Evolutionary conservation across 2,113 vertebrate species (phyloP).

Genomic region (Heterocephalus glaber): DNA sequence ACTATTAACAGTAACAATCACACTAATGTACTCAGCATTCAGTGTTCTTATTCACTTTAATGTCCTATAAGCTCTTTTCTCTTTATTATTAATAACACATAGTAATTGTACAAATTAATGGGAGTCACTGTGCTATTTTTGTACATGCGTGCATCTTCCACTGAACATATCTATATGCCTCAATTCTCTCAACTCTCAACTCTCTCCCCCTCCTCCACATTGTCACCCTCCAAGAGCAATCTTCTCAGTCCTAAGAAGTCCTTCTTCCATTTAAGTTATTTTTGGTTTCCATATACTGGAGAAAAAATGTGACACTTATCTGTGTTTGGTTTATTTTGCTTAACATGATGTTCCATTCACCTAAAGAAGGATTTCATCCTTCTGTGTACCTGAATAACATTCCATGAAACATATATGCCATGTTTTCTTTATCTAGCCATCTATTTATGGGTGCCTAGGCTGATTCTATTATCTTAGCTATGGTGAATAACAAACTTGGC

Average conservation of each 20-base stretch:
- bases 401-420: neutral
- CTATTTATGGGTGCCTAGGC: neutral
- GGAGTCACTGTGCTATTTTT: neutral
- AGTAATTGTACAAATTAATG: neutral
- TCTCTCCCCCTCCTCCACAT: neutral
- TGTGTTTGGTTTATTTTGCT: neutral
- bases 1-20: neutral
- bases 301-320: neutral
- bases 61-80: neutral
- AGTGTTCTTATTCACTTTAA: neutral
- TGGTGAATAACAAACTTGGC: neutral
- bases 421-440: neutral
- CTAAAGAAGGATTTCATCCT: neutral
- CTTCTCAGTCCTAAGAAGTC: neutral
- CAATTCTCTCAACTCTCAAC: too few relatives aligned
- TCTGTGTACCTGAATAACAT: neutral
- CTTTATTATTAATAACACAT: neutral
- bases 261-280: neutral
- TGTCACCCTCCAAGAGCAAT: neutral
- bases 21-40: neutral
- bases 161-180: neutral
- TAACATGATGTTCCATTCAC: neutral
- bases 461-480: neutral
- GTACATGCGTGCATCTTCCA: neutral
- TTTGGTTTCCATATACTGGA: neutral